Evolutionary conservation across 2,113 vertebrate genomes (phyloP).

Genomic region (Candoia aspera): DNA sequence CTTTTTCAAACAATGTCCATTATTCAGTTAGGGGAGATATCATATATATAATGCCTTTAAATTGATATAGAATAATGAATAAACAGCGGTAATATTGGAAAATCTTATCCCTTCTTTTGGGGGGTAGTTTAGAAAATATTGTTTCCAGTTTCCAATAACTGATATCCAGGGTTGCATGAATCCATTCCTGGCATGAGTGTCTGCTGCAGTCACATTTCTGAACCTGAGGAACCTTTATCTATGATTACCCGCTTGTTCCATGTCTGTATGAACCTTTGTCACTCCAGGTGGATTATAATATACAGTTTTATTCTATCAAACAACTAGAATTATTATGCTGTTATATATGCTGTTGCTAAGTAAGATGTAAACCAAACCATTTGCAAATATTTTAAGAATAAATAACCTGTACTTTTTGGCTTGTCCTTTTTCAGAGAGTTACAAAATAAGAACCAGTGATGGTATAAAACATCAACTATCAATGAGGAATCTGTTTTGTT

Average conservation of each 20-base stretch:
- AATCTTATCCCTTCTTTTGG: background rate
- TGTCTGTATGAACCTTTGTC: background rate
- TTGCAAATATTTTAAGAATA: background rate
- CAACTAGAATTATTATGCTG: background rate
- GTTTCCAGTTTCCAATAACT: background rate
- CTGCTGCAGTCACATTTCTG: background rate
- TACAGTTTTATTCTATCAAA: background rate
- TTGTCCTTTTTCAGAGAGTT: background rate
- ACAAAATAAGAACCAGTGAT: background rate
- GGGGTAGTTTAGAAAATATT: background rate
- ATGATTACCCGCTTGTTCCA: background rate
- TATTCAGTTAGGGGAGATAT: too few species aligned
- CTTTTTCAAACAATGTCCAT: background rate
- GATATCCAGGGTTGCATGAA: background rate
- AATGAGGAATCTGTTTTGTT: background rate
- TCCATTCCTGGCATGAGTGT: background rate
- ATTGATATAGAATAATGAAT: background rate
- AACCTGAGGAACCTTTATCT: background rate
- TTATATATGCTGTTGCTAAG: background rate
- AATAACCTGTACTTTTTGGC: background rate
- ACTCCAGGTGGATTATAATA: background rate
- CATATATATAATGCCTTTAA: background rate
- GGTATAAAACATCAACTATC: background rate
- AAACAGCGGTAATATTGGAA: background rate
- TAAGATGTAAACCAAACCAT: conserved; percentile 1